Percentiles rank a stretch among this genome's conserved stretches.
Conservation (phyloP, 2,888 invertebrate species). For the Drosophila cracens region DNA sequence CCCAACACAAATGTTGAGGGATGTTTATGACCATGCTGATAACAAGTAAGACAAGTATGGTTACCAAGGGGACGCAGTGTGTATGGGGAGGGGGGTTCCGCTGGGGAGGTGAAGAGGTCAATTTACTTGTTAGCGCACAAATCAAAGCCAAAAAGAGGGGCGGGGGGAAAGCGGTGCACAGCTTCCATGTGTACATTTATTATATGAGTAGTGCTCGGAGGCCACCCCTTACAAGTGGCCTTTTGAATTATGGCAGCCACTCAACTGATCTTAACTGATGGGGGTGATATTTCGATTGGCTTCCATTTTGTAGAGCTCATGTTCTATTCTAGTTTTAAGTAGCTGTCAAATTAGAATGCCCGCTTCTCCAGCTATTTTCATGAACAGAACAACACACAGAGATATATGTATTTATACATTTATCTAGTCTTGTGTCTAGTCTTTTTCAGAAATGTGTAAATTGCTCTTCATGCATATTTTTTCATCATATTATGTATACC, state of each 20-base stretch:
- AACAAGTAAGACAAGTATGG: constrained; percentile 5
- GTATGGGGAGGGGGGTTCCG: neutral
- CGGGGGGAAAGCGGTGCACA: neutral
- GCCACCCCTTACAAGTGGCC: constrained; percentile 32
- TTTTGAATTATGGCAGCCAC: constrained; percentile 49
- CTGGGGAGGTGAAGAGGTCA: constrained; percentile 53
- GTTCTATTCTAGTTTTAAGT: constrained; percentile 39
- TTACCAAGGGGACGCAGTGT: constrained; percentile 1
- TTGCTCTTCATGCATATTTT: constrained; percentile 59
- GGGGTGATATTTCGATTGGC: constrained; percentile 19
- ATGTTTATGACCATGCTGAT: constrained; percentile 51
- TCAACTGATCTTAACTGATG: constrained; percentile 10
- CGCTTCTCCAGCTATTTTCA: constrained; percentile 22
- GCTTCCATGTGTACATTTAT: constrained; percentile 4
- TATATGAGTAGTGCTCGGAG: neutral
- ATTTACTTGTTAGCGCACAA: constrained; percentile 69
- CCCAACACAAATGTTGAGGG: constrained; percentile 55
- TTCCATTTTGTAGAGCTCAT: neutral
- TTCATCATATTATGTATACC: constrained; percentile 30
- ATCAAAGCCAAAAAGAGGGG: constrained; percentile 44
- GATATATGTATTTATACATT: constrained; percentile 1
- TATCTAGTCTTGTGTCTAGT: constrained; percentile 41
- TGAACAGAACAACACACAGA: constrained; percentile 13
- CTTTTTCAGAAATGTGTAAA: constrained; percentile 70
- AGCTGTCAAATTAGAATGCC: constrained; percentile 44